Percentiles rank a stretch among this genome's conserved stretches.
phyloP scores from a whole-genome alignment of 2,888 invertebrate species.

The Sarcophaga carnaria region DNA sequence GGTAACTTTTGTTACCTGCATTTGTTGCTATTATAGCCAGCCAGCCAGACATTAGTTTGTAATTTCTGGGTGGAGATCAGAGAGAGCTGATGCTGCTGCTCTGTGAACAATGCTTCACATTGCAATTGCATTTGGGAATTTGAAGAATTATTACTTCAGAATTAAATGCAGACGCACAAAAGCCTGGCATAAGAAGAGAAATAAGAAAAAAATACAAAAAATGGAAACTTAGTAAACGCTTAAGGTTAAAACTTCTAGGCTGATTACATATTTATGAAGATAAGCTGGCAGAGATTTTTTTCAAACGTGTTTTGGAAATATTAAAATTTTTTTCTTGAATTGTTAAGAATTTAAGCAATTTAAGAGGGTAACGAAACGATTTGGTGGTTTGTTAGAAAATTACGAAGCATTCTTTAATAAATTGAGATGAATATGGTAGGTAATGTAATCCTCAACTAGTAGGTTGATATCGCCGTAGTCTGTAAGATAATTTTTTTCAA shows the following conservation, averaged over 20 bases:
- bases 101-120: neutral
- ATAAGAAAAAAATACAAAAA: neutral
- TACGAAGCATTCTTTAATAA: no score
- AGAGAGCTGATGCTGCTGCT: neutral
- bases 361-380: no score
- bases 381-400: no score
- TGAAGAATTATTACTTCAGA: slow-evolving; percentile 42
- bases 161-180: slow-evolving; percentile 29
- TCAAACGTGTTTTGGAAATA: neutral
- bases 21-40: neutral
- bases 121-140: slow-evolving; percentile 55
- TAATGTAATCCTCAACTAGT: no score
- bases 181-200: neutral
- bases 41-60: neutral
- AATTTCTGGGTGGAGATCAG: neutral
- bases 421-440: no score
- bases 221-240: neutral
- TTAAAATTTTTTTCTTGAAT: no score
- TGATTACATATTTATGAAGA: slow-evolving; percentile 28
- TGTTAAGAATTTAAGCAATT: no score
- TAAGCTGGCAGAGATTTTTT: neutral
- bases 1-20: neutral
- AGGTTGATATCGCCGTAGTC: no score
- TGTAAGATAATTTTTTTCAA: no score
- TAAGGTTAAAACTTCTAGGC: slow-evolving; percentile 10